Conservation (phyloP, 2,888 invertebrate genomes). For the Habroteleia sp. region DNA sequence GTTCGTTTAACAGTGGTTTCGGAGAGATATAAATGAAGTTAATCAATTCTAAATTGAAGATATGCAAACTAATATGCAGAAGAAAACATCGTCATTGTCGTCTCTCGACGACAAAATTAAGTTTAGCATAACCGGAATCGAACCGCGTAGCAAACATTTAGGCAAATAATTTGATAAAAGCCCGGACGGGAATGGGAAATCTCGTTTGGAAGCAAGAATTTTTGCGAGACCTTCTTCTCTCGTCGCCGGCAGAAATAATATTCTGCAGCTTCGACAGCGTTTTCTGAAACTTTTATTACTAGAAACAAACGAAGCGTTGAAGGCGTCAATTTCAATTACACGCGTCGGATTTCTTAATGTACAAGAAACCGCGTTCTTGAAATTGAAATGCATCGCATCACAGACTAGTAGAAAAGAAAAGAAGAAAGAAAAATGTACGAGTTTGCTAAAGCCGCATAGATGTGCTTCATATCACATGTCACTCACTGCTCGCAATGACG, state of each 20-base stretch:
- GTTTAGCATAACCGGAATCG: slow-evolving; percentile 42
- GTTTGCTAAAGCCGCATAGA: slow-evolving; percentile 6
- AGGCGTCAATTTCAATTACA: slow-evolving; percentile 5
- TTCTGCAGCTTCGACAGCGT: slow-evolving; percentile 1
- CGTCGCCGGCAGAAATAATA: no score
- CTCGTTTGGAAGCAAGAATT: no score
- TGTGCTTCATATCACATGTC: slow-evolving; percentile 32
- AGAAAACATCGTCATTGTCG: no score
- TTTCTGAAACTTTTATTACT: not conserved
- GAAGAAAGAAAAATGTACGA: slow-evolving; percentile 8
- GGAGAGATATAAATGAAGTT: slow-evolving; percentile 8
- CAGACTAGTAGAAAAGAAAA: slow-evolving; percentile 6
- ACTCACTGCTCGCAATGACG: slow-evolving; percentile 24
- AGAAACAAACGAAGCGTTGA: slow-evolving; percentile 13
- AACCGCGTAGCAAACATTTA: slow-evolving; percentile 9
- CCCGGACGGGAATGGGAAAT: no score
- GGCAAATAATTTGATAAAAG: slow-evolving; percentile 20
- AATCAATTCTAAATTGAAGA: slow-evolving; percentile 13
- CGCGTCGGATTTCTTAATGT: slow-evolving; percentile 7
- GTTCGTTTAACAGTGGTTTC: no score
- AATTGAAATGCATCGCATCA: slow-evolving; percentile 3
- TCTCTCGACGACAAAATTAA: no score
- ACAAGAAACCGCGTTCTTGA: slow-evolving; percentile 4
- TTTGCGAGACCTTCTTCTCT: not conserved
- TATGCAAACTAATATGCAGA: no score